A percentile compares a stretch with the other conserved stretches of the same genome.
phyloP scores from a whole-genome alignment of 2,797 vertebrate species.

The Botia kubotai region DNA sequence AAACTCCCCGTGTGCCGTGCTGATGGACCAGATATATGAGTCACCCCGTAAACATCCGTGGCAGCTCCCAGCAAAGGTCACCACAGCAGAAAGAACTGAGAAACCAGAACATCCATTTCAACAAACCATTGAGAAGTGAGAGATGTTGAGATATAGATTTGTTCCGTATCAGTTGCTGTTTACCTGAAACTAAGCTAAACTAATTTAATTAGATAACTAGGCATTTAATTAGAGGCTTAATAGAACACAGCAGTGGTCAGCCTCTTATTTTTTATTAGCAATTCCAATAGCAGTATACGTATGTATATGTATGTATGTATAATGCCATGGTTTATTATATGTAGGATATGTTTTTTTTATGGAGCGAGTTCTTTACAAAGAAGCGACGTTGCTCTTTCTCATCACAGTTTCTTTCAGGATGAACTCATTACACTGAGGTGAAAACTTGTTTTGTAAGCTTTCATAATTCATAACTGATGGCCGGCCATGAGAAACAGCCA shows the following conservation, averaged over 20 bases:
- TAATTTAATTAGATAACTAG: neutral
- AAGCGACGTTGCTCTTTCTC: conserved; percentile 17
- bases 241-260: too few relatives aligned
- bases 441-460: conserved; percentile 40
- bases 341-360: too few relatives aligned
- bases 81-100: conserved; percentile 2
- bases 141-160: neutral
- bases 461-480: conserved; percentile 50
- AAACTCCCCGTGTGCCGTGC: conserved; percentile 33
- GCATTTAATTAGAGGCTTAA: neutral
- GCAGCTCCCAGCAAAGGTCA: conserved; percentile 31
- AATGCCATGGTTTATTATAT: too few relatives aligned
- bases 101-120: conserved; percentile 2
- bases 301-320: too few relatives aligned
- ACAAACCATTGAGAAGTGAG: neutral
- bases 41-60: conserved; percentile 42
- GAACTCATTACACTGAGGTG: conserved; percentile 18
- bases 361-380: neutral
- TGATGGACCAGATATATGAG: conserved; percentile 26
- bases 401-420: conserved; percentile 20
- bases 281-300: too few relatives aligned
- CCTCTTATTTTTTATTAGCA: too few relatives aligned
- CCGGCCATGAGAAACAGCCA: conserved; percentile 54
- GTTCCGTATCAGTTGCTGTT: neutral
- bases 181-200: neutral